Conservation (phyloP, 2,113 vertebrate species). For the Phycodurus eques region DNA sequence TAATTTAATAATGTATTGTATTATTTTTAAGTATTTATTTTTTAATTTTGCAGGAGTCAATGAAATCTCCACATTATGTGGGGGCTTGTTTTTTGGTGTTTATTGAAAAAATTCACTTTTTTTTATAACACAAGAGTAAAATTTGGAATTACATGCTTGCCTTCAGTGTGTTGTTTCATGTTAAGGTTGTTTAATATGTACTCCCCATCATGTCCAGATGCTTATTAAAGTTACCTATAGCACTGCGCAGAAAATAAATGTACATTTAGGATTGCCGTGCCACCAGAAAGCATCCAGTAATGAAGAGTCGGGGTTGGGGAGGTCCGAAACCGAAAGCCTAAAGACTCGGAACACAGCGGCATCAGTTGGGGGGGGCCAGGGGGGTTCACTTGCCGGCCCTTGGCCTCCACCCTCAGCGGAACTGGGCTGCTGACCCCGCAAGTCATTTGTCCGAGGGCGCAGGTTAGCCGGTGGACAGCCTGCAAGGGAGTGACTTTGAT, state of each 20-base stretch:
- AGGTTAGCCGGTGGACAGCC: conserved; percentile 48
- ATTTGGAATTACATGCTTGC: too few species aligned
- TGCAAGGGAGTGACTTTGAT: conserved; percentile 72
- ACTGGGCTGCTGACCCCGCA: conserved; percentile 67
- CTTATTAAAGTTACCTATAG: not conserved
- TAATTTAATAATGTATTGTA: too few species aligned
- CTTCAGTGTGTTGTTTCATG: not conserved
- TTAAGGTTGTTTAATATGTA: not conserved
- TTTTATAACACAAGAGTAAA: too few species aligned
- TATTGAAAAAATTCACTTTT: too few species aligned
- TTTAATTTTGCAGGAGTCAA: too few species aligned
- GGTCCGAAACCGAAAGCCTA: conserved; percentile 15
- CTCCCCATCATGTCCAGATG: too few species aligned
- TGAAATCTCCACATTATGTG: too few species aligned
- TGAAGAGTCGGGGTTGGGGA: not conserved
- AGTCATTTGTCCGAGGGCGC: conserved; percentile 68
- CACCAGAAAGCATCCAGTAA: not conserved
- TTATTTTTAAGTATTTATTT: too few species aligned
- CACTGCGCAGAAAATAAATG: not conserved
- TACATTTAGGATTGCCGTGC: not conserved
- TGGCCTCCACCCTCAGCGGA: conserved; percentile 65
- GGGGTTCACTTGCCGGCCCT: conserved; percentile 45
- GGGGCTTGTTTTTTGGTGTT: too few species aligned
- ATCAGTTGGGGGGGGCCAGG: conserved; percentile 38
- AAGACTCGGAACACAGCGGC: conserved; percentile 33